Percentiles rank a stretch among this genome's conserved stretches.
Conservation (phyloP, 2,113 vertebrate genomes). For the Galemys pyrenaicus region DNA sequence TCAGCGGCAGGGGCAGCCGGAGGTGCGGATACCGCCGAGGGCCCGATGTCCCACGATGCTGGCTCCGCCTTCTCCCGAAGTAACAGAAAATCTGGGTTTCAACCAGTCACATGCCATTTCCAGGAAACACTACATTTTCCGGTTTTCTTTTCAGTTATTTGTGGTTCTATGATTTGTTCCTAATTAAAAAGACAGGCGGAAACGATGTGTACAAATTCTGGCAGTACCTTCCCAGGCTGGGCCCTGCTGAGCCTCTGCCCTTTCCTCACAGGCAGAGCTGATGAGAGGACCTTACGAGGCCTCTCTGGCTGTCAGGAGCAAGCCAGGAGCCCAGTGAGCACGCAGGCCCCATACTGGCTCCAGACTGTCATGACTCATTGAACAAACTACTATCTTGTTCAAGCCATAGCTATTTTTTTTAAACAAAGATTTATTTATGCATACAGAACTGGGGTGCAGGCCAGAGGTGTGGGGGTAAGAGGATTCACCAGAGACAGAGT, state of each 20-base stretch:
- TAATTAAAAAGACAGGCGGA: not conserved
- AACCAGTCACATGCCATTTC: not conserved
- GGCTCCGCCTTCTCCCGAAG: not conserved
- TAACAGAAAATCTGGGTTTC: not conserved
- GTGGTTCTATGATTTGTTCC: not conserved
- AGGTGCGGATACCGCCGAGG: no score
- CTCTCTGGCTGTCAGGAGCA: not conserved
- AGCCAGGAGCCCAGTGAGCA: not conserved
- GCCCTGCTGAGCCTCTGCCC: not conserved
- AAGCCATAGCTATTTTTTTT: not conserved
- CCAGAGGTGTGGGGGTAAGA: no score
- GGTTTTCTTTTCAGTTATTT: conserved; percentile 14
- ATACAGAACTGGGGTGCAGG: no score
- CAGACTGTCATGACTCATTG: not conserved
- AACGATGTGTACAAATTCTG: not conserved
- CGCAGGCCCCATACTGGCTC: not conserved
- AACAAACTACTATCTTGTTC: not conserved
- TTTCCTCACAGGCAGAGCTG: not conserved
- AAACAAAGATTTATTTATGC: no score
- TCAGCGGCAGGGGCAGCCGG: no score
- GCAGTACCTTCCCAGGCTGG: not conserved
- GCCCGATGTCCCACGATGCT: not conserved
- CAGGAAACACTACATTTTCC: not conserved
- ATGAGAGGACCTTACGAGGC: not conserved
- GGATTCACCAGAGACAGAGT: no score